A percentile compares a stretch with the other conserved stretches of the same genome.
Conservation (phyloP, 2,113 vertebrate species). For the Natator depressus region DNA sequence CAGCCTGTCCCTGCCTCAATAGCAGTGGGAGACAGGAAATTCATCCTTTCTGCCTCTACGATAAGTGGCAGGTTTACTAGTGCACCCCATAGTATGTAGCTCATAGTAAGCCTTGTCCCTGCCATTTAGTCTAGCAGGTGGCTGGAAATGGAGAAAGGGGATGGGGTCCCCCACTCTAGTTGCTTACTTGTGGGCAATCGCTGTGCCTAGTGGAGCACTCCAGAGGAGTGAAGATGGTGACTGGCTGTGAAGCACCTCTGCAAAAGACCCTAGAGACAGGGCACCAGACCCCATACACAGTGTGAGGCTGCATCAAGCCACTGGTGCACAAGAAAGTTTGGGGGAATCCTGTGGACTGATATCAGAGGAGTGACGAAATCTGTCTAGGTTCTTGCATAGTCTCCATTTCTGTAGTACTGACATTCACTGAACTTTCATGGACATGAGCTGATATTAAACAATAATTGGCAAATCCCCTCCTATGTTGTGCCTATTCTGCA, state of each 20-base stretch:
- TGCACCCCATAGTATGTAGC: background rate
- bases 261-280: background rate
- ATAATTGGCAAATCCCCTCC: rapidly evolving
- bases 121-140: background rate
- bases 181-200: background rate
- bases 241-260: background rate
- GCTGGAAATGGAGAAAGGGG: background rate
- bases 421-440: background rate
- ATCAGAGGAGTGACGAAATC: background rate
- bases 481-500: background rate
- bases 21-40: background rate
- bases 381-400: background rate
- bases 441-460: rapidly evolving
- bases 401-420: background rate
- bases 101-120: background rate
- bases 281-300: background rate
- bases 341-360: background rate
- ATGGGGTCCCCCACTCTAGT: background rate
- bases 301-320: background rate
- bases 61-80: background rate
- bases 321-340: background rate
- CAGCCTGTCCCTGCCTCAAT: background rate
- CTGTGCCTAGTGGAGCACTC: background rate
- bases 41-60: background rate
- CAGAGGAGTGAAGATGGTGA: background rate